Base-by-base conservation (phyloP, 1,140 invertebrate genomes). In the Diprion similis region DNA sequence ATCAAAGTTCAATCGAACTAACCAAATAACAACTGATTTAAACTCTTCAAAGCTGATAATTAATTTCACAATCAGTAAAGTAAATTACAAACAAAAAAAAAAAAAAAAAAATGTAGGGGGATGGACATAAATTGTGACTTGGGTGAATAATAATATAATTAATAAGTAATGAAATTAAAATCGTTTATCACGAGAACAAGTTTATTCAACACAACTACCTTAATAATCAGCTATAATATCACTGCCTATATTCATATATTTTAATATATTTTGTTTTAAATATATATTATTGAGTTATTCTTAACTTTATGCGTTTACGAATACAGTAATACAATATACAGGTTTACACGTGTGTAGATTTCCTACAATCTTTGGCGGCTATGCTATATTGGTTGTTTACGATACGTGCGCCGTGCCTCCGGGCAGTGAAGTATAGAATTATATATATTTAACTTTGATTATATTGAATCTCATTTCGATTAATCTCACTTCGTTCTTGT, bases 141-240 rank as follows among this genome's bases (percentile, higher is more conserved):
- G 24, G 24, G 24, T 37, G 6, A 1, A 37, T 37, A 37, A 37
- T 2, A 37, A 37, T 37, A 4, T n/a, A n/a, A n/a, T 37, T 37
- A 37, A 37, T 37, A 37, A 37, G 24, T 37, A 37, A 37, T 37
- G 24, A 37, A 37, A 37, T 37, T 37, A 0, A 37, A 37, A 37
- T 19, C 24, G 10, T 70, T 76, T 79, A 81, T 86, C 84, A 86
- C 85, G 84, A 86, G 86, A 87, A 87, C 84, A 83, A 86, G 80
- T 88, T 87, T 87, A 87, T 87, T 86, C 80, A 79, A 81, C 84
- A 80, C 82, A 80, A 82, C 84, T 87, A 84, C 82, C 81, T 81
- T 80, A 83, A 77, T 84, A 37, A 78, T 80, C 72, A 69, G 73
- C 82, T 85, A 83, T 82, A 86, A 81, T 79, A 78, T 82, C 75